phyloP scores from a whole-genome alignment of 2,113 vertebrate species.

The Toxotes chatareus region DNA sequence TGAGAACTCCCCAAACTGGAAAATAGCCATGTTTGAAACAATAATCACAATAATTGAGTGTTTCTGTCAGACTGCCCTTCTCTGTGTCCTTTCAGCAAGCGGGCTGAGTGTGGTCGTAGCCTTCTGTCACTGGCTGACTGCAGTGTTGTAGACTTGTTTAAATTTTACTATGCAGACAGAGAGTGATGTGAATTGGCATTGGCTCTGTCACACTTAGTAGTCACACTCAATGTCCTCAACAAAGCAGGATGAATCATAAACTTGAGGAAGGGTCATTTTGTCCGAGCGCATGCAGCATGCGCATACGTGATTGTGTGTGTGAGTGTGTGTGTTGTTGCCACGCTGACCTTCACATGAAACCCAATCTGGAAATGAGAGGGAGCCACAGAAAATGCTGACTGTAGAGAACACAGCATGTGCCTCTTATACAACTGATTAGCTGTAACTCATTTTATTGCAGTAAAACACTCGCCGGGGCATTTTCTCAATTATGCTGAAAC shows the following conservation, averaged over 20 bases:
- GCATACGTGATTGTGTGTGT: conserved; percentile 21
- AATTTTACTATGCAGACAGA: conserved; percentile 19
- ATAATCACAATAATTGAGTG: background rate
- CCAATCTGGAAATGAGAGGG: conserved; percentile 77
- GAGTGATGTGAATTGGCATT: conserved; percentile 35
- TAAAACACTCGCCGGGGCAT: conserved; percentile 61
- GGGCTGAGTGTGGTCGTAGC: background rate
- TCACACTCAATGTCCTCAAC: conserved; percentile 21
- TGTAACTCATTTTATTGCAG: conserved; percentile 76
- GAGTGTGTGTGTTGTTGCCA: conserved; percentile 53
- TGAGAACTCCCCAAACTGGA: background rate
- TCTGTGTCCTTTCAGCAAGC: conserved; percentile 12
- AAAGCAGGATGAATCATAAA: conserved; percentile 54
- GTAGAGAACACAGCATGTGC: conserved; percentile 52
- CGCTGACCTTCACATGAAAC: conserved; percentile 80
- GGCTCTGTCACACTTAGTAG: conserved; percentile 17
- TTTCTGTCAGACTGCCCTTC: conserved; percentile 28
- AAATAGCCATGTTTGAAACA: conserved; percentile 17
- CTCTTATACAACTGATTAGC: conserved; percentile 76
- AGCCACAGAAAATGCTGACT: conserved; percentile 77
- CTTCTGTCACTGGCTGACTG: conserved; percentile 12
- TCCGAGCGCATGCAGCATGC: conserved; percentile 15
- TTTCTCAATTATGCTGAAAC: conserved; percentile 73
- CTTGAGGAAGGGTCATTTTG: conserved; percentile 38
- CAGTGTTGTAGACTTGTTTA: conserved; percentile 2